Conservation (phyloP, 2,797 vertebrate genomes). For the Scomberomorus guttatus region DNA sequence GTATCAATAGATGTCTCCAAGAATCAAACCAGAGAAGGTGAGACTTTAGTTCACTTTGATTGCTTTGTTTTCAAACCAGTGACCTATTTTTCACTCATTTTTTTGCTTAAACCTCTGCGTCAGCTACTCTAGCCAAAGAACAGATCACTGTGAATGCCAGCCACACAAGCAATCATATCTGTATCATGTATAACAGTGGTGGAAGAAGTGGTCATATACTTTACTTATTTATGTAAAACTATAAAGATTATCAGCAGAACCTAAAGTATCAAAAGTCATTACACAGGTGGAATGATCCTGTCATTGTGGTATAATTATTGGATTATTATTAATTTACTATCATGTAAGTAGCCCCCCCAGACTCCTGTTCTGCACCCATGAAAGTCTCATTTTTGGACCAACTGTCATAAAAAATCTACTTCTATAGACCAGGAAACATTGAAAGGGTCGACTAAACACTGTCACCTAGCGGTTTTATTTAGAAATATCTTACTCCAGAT, state of each 20-base stretch:
- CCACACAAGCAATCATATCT: not conserved
- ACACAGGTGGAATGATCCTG: not conserved
- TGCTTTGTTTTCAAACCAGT: not conserved
- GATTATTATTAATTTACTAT: not conserved
- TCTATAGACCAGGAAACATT: not conserved
- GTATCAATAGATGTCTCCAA: not conserved
- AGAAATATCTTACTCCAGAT: constrained; percentile 11
- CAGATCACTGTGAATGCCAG: not conserved
- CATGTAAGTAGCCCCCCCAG: too few species aligned
- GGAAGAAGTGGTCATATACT: not conserved
- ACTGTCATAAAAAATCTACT: not conserved
- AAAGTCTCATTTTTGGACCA: not conserved
- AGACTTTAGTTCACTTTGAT: not conserved
- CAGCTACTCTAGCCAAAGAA: not conserved
- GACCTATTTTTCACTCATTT: not conserved
- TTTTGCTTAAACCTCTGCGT: not conserved
- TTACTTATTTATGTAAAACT: too few species aligned
- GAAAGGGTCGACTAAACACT: constrained; percentile 12
- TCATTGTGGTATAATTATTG: not conserved
- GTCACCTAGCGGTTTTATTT: constrained; percentile 46
- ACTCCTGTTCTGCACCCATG: too few species aligned
- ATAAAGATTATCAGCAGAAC: not conserved
- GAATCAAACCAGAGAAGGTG: not conserved
- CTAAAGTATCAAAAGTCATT: not conserved
- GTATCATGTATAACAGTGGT: not conserved